phyloP scores from a whole-genome alignment of 2,113 vertebrate species.

The Collichthys lucidus region DNA sequence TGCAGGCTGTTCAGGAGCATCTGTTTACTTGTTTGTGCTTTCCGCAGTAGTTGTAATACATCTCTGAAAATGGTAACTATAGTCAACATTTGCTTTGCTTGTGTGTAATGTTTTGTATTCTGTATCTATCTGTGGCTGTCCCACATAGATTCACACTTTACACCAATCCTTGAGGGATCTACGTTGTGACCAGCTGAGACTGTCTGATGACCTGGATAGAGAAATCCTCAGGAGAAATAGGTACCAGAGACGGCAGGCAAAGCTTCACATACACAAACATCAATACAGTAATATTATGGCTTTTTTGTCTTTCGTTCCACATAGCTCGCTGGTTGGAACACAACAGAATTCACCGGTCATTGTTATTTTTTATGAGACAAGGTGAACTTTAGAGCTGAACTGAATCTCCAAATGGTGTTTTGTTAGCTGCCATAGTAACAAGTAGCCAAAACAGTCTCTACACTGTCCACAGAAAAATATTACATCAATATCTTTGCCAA shows the following conservation, averaged over 20 bases:
- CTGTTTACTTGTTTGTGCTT: not conserved
- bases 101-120: conserved; percentile 13
- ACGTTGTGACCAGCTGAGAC: conserved; percentile 88
- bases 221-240: conserved; percentile 91
- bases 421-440: not conserved
- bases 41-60: not conserved
- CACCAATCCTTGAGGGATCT: conserved; percentile 94
- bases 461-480: not conserved
- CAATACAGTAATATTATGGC: not conserved
- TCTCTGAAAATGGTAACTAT: not conserved
- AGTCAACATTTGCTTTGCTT: not conserved
- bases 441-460: not conserved
- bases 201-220: conserved; percentile 89
- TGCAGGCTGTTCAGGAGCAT: not conserved
- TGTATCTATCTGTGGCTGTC: conserved; percentile 18
- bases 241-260: conserved; percentile 69
- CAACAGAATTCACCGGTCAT: not conserved
- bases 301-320: conserved; percentile 6
- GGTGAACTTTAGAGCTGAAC: not conserved
- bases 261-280: not conserved
- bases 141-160: conserved; percentile 87
- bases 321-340: not conserved
- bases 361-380: not conserved
- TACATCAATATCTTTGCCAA: not conserved
- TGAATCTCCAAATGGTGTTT: not conserved